Base-by-base conservation (phyloP, 53 echinoderm and acorn worm species). In the Henricia sp. region DNA sequence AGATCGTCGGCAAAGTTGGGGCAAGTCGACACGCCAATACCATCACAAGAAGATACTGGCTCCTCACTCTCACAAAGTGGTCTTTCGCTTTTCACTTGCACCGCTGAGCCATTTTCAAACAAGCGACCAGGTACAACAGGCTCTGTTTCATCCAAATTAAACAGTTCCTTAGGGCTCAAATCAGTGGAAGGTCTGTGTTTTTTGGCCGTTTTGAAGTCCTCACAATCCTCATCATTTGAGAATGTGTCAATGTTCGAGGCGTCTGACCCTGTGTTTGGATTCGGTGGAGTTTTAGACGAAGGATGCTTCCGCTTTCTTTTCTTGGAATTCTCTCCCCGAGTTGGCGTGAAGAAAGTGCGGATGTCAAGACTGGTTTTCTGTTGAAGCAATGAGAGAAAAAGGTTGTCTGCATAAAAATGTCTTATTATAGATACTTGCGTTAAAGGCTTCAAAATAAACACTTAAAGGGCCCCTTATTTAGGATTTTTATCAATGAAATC, bases 311-410 rank as follows among this genome's bases (percentile, higher is more conserved):
- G 78, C 37, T 78, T 78, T 48, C 46, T 43, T 11, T 78, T 62
- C 62, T 46, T 62, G n/a, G 78, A 30, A 25, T 48, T 39, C n/a
- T 63, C 35, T 19, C 1, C 26, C 8, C 32, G 76, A n/a, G 50
- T 65, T 21, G 83, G 56, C 4, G 83, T 65, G 64, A 89, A 89
- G 54, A 73, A 89, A n/a, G 48, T 52, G 32, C 89, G 82, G 14
- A 89, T 89, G 72, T 89, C 89, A 14, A 50, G 82, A 37, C 51
- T 75, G 10, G 48, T 72, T 60, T 72, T 29, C 74, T 72, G 48
- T 26, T 25, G 19, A 59, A 32, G 48, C 29, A n/a, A n/a, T n/a
- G n/a, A n/a, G n/a, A n/a, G n/a, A n/a, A n/a, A n/a, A n/a, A n/a
- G n/a, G n/a, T n/a, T n/a, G n/a, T n/a, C n/a, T n/a, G n/a, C n/a